Evolutionary conservation across 2,888 invertebrate species (phyloP).

Genomic region (Xylota sylvarum): DNA sequence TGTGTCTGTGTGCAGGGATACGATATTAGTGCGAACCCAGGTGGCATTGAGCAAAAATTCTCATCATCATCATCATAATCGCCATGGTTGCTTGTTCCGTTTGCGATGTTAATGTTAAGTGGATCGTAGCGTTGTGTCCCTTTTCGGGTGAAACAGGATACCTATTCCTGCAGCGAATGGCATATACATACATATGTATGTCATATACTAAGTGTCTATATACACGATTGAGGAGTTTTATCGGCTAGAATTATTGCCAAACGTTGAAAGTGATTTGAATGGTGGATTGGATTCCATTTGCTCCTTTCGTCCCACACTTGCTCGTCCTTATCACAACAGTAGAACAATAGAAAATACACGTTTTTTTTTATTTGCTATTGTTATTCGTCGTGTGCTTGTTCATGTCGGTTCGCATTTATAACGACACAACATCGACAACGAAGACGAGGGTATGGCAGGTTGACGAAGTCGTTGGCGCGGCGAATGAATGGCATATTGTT

Average conservation of each 20-base stretch:
- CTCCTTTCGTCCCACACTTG: background rate
- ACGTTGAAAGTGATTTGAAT: conserved; percentile 47
- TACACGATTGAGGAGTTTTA: conserved; percentile 5
- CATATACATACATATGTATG: background rate
- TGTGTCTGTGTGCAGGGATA: conserved; percentile 4
- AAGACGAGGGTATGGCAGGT: background rate
- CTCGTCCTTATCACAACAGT: background rate
- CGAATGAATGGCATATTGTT: conserved; percentile 9
- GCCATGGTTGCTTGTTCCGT: conserved; percentile 14
- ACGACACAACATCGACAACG: background rate
- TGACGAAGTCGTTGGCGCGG: background rate
- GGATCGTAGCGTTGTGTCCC: conserved; percentile 3
- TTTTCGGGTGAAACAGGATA: conserved; percentile 23
- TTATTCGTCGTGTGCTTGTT: background rate
- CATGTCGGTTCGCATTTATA: conserved; percentile 20
- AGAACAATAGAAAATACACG: background rate
- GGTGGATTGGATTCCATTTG: conserved; percentile 13
- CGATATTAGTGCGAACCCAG: conserved; percentile 50
- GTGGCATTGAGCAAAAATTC: conserved; percentile 31
- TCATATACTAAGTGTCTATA: background rate
- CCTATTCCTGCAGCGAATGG: background rate
- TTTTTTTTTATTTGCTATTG: conserved; percentile 16
- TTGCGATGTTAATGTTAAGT: conserved; percentile 22
- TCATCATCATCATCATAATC: conserved; percentile 22
- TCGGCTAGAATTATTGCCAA: conserved; percentile 29